Conservation (phyloP, 1,140 invertebrate genomes). For the Orius laevigatus region DNA sequence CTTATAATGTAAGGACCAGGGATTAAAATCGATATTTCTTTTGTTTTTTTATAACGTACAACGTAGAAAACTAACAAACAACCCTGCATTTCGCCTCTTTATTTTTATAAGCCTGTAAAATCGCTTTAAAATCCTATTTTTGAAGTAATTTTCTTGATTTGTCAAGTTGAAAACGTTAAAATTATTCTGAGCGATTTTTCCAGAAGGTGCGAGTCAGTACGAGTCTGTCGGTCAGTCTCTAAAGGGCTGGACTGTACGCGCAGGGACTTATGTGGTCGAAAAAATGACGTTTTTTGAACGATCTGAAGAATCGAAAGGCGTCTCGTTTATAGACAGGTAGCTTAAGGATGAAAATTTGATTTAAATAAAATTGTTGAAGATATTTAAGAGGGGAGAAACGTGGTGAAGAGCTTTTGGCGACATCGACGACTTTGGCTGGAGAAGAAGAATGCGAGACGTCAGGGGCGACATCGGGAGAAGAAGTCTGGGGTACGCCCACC, state of each 20-base stretch:
- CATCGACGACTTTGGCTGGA: slow-evolving; percentile 25
- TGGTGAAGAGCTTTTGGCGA: slow-evolving; percentile 28
- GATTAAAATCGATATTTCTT: too few relatives aligned
- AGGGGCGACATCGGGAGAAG: slow-evolving; percentile 61
- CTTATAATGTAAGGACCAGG: too few relatives aligned
- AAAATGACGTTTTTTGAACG: slow-evolving; percentile 57
- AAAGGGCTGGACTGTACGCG: slow-evolving; percentile 55
- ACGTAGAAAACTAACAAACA: too few relatives aligned
- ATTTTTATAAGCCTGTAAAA: too few relatives aligned
- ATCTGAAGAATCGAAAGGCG: slow-evolving; percentile 30
- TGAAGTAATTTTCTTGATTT: too few relatives aligned
- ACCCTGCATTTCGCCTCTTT: too few relatives aligned
- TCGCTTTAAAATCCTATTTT: too few relatives aligned
- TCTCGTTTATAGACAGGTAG: slow-evolving; percentile 40
- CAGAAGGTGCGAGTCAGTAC: slow-evolving; percentile 20
- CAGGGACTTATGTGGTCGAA: slow-evolving; percentile 58
- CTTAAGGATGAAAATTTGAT: too few relatives aligned
- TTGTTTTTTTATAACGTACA: too few relatives aligned
- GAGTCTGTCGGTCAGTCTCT: slow-evolving; percentile 27
- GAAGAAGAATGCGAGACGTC: slow-evolving; percentile 49
- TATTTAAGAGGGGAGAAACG: slow-evolving; percentile 19
- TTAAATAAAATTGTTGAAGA: slow-evolving; percentile 13
- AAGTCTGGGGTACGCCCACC: slow-evolving; percentile 71
- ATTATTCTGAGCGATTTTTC: too few relatives aligned
- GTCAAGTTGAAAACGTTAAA: too few relatives aligned